Percentiles rank a stretch among this genome's conserved stretches.
These are phyloP conservation scores for Catalaphyllia jardinei DNA, from an alignment of 64 coral and sea anemone genomes.

Conservation along the genomic window DNA sequence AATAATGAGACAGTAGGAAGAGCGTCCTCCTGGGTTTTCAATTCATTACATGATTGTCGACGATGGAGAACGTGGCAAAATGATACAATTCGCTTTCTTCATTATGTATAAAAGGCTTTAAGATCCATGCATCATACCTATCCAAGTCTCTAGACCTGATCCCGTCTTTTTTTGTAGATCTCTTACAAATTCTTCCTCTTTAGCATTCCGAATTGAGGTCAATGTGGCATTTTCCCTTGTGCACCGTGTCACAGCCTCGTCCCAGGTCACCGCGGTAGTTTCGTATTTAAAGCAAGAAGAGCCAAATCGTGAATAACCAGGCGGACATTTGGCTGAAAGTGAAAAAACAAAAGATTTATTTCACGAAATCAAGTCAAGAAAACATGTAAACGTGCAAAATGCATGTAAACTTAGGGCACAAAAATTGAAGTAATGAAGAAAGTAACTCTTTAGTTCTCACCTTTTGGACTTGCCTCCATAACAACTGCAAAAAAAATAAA, in stretches of 20 bases:
- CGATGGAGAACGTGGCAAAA: no score
- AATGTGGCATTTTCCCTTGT: conserved; percentile 82
- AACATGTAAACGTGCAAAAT: no score
- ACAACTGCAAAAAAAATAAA: conserved; percentile 56
- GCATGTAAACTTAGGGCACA: neutral
- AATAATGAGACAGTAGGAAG: no score
- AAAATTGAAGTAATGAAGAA: neutral
- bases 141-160: conserved; percentile 66
- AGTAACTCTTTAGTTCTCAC: conserved; percentile 27
- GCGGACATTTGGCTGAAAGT: conserved; percentile 74
- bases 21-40: no score
- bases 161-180: conserved; percentile 57
- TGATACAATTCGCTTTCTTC: no score
- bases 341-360: neutral
- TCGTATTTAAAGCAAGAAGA: conserved; percentile 88
- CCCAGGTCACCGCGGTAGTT: conserved; percentile 64
- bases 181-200: conserved; percentile 82
- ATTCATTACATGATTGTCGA: no score
- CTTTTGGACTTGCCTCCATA: conserved; percentile 79
- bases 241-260: conserved; percentile 67
- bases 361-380: neutral
- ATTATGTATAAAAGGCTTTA: neutral
- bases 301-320: conserved; percentile 70
- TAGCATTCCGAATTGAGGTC: conserved; percentile 55
- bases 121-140: conserved; percentile 47